Evolutionary conservation across 2,888 invertebrate species (phyloP).

Genomic region (Lymantria dispar): DNA sequence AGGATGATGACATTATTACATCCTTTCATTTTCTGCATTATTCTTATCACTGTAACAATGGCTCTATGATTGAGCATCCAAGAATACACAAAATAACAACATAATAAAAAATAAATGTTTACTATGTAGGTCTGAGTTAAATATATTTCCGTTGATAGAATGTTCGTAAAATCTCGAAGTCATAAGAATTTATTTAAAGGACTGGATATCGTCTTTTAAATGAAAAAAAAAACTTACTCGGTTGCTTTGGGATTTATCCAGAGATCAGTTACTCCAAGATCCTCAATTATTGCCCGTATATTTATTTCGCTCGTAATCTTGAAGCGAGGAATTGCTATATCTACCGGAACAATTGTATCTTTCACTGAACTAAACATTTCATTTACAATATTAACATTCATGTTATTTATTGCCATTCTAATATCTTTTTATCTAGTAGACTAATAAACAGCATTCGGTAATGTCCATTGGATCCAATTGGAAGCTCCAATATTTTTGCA

Average conservation of each 20-base stretch:
- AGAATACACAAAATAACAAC: too few species aligned
- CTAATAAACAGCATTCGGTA: slow-evolving; percentile 9
- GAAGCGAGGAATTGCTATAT: slow-evolving; percentile 18
- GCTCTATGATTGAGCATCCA: too few species aligned
- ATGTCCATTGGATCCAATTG: slow-evolving; percentile 10
- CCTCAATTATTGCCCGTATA: slow-evolving; percentile 7
- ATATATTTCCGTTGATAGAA: too few species aligned
- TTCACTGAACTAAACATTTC: slow-evolving; percentile 10
- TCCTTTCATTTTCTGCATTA: too few species aligned
- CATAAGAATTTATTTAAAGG: background rate
- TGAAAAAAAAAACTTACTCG: slow-evolving; percentile 9
- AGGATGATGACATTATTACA: too few species aligned
- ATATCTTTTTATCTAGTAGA: slow-evolving; percentile 1
- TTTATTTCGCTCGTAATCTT: slow-evolving; percentile 10
- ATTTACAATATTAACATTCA: background rate
- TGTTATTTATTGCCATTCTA: background rate
- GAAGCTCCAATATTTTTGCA: slow-evolving; percentile 14
- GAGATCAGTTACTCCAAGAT: slow-evolving; percentile 11
- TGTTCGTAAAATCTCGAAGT: too few species aligned
- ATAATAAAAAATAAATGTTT: too few species aligned
- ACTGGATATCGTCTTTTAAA: background rate
- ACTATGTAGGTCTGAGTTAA: too few species aligned
- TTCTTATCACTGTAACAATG: too few species aligned
- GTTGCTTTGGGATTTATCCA: slow-evolving; percentile 19
- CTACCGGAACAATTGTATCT: slow-evolving; percentile 6